Evolutionary conservation across 2,113 vertebrate species (phyloP), one percentile per base, ranked within the genome.

Genomic region (Calyptommatus sinebrachiatus): DNA sequence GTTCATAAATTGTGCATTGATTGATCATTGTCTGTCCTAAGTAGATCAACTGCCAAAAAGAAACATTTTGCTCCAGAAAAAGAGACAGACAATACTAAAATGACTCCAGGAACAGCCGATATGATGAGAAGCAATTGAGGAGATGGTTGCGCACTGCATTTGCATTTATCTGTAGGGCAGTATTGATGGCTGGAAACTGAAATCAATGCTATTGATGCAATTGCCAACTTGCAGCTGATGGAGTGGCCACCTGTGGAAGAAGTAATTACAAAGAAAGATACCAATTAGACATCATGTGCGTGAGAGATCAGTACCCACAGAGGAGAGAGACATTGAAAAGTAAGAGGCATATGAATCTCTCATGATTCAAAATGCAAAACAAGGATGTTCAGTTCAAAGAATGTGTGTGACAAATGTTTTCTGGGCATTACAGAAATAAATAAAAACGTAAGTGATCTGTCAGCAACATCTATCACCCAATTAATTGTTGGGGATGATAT

Each of bases 131-230:
- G 65, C 67, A 22, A 65, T 83, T 46, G 53, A 60, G 67, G 20
- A 71, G 82, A 83, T 74, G 72, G 53, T 28, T 60, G 29, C 69
- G 60, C 57, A 71, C 45, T 79, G 66, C 68, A 63, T 79, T 83
- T 79, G 66, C 46, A 63, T 83, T 75, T 75, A 28, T 83, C 66
- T 53, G 14, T 18, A 26, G 35, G 65, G 11, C 11, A 20, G 29
- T 79, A 76, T 83, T 79, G 77, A 75, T 63, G 72, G 66, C 24
- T 63, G 28, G 65, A 83, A 83, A 79, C 77, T 79, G 45, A 71
- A 83, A 79, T 79, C 82, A 45, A 79, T 83, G 71, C 16, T 63
- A 79, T 71, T 28, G 79, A 78, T 75, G 71, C 35, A 78, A n/a
- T 82, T 66, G 76, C 71, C 76, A 74, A 73, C 16, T 16, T 45